phyloP scores from a whole-genome alignment of 1,140 invertebrate genomes.

The Orussus abietinus region DNA sequence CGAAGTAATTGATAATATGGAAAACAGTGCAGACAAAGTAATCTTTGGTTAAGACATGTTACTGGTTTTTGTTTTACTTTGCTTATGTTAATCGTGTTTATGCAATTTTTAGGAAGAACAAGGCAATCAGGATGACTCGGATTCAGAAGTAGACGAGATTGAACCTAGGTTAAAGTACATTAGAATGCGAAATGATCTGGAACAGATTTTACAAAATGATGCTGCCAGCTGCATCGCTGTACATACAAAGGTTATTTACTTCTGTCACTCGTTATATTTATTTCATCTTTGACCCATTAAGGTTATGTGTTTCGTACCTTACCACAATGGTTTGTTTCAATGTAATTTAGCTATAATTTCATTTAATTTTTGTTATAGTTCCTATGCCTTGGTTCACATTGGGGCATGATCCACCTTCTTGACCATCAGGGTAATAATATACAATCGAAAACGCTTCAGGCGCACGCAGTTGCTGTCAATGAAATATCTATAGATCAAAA shows the following conservation, averaged over 20 bases:
- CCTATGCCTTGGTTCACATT: conserved; percentile 86
- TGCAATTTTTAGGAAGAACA: conserved; percentile 28
- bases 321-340: too few species aligned
- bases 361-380: conserved; percentile 61
- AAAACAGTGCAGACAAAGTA: conserved; percentile 25
- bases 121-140: conserved; percentile 48
- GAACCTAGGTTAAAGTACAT: conserved; percentile 93
- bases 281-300: too few species aligned
- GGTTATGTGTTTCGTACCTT: too few species aligned
- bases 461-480: conserved; percentile 87
- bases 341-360: conserved; percentile 3
- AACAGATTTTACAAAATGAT: conserved; percentile 81
- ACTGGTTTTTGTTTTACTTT: conserved; percentile 2
- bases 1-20: too few species aligned
- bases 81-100: too few species aligned
- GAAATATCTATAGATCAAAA: conserved; percentile 89
- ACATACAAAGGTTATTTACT: conserved; percentile 76
- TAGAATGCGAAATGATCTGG: conserved; percentile 81
- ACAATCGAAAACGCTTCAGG: conserved; percentile 66
- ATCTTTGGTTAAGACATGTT: conserved; percentile 7
- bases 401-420: conserved; percentile 83
- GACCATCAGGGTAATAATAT: conserved; percentile 86
- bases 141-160: conserved; percentile 62
- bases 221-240: conserved; percentile 88
- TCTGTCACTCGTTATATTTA: conserved; percentile 3